A percentile compares a stretch with the other conserved stretches of the same genome.
Evolutionary conservation across 1,140 invertebrate genomes (phyloP).

Genomic region (Gryllus bimaculatus): DNA sequence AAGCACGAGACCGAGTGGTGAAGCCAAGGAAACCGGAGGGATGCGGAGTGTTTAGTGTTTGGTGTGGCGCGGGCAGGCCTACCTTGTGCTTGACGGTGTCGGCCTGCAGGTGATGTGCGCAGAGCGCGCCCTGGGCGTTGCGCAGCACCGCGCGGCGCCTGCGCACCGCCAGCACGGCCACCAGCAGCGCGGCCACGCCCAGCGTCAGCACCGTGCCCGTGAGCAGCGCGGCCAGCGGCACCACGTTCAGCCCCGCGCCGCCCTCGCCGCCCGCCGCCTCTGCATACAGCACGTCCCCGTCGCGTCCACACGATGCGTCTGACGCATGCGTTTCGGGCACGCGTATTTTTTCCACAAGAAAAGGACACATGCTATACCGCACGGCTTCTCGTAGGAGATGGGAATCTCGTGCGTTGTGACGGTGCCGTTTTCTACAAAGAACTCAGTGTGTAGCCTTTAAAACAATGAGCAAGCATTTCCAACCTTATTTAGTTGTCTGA

Average conservation of each 20-base stretch:
- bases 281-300: not conserved
- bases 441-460: too few relatives aligned
- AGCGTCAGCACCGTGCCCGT: constrained; percentile 50
- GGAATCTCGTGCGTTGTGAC: too few relatives aligned
- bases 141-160: constrained; percentile 26
- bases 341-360: too few relatives aligned
- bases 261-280: constrained; percentile 25
- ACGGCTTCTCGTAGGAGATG: too few relatives aligned
- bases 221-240: constrained; percentile 48
- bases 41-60: not conserved
- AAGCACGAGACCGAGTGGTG: too few relatives aligned
- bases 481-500: too few relatives aligned
- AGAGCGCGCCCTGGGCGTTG: constrained; percentile 30
- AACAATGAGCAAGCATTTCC: too few relatives aligned
- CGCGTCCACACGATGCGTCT: too few relatives aligned
- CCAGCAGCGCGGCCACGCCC: constrained; percentile 49
- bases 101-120: constrained; percentile 22
- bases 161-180: constrained; percentile 46
- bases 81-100: constrained; percentile 18
- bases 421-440: too few relatives aligned
- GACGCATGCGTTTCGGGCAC: too few relatives aligned
- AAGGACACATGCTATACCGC: too few relatives aligned
- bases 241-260: constrained; percentile 44
- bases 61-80: not conserved
- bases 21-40: too few relatives aligned